Evolutionary conservation across 2,797 vertebrate species (phyloP), one percentile per base, ranked within the genome.

Genomic region (Hypotaenidia okinawae): DNA sequence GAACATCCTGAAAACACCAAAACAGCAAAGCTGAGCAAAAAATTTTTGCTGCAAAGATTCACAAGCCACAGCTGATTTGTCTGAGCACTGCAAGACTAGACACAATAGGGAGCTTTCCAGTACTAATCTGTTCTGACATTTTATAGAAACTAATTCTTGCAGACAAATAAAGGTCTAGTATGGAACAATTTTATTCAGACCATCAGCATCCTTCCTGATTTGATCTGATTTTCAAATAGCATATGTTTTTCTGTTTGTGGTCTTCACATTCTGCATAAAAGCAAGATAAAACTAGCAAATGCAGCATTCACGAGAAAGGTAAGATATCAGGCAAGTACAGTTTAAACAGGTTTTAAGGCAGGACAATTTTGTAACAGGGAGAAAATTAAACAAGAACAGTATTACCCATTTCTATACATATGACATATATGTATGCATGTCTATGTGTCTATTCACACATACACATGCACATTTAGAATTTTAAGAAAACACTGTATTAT

Each of bases 291-390:
- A 87, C 85, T 52, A 91, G 76, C 69, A 96, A 97, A 83, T 82
- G 73, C 37, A 94, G 72, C 78, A 84, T 93, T 96, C 84, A 81
- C 25, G 61, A 78, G 69, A 93, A 95, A 92, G 63, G 73, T 79
- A 66, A 84, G 45, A 73, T 70, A 95, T 84, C n/a, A 73, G 58
- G 25, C 73, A 93, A 77, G 69, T 85, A 88, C 77, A 82, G 93
- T 89, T 96, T 95, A 93, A 94, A 83, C 37, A 93, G 45, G 85
- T 96, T 92, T 96, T 97, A 91, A 84, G 69, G n/a, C n/a, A 91
- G 57, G 78, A 93, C 37, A 95, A 92, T 93, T 39, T 62, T 5
- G 10, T 70, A 89, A 83, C 33, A 77, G 37, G 67, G 33, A 73
- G 27, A 61, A 89, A 94, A 70, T 57, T 72, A 74, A 83, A 81